Base-by-base conservation (phyloP, 2,888 invertebrate species). In the Notodonta ziczac region DNA sequence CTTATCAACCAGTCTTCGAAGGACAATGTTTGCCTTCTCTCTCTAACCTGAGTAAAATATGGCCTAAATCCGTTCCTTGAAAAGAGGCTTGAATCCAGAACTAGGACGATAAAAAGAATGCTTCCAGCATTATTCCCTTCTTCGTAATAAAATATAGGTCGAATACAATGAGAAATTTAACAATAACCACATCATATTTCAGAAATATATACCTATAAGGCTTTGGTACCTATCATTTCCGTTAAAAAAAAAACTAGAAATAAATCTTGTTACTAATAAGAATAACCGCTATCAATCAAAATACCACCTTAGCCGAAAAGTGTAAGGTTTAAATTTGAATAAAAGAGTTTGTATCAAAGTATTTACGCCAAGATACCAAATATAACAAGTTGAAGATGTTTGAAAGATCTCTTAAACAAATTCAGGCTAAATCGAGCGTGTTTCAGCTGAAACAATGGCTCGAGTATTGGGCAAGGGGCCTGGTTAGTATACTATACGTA, bases 351-450 rank as follows among this genome's bases (percentile, higher is more conserved):
- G 42, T 42, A 46, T 13, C 46, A n/a, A 46, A 46, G 13, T 46
- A 46, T 46, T 46, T n/a, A 46, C 46, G 46, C n/a, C 5, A 46
- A n/a, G 13, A 5, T 46, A 46, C 46, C 46, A 32, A 16, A 52
- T 52, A 52, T 50, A 13, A 12, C 52, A 52, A 52, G 52, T 52
- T 52, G 32, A 32, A 52, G 32, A 52, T 7, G 13, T 35, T 32
- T 24, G 24, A 52, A 32, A 32, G 51, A 52, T 24, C 51, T 52
- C 51, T 32, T 10, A 16, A 50, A 50, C 48, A 50, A 50, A 14
- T 50, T 50, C 16, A 50, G 10, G 8, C 50, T 9, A 16, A 50
- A 16, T 50, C 50, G 7, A 35, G 52, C 52, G 24, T 2, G 9
- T 8, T 52, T 32, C 13, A 52, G 32, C 32, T 52, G 32, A 52